Conservation (phyloP, 2,888 invertebrate genomes). For the Drosophila limbata region DNA sequence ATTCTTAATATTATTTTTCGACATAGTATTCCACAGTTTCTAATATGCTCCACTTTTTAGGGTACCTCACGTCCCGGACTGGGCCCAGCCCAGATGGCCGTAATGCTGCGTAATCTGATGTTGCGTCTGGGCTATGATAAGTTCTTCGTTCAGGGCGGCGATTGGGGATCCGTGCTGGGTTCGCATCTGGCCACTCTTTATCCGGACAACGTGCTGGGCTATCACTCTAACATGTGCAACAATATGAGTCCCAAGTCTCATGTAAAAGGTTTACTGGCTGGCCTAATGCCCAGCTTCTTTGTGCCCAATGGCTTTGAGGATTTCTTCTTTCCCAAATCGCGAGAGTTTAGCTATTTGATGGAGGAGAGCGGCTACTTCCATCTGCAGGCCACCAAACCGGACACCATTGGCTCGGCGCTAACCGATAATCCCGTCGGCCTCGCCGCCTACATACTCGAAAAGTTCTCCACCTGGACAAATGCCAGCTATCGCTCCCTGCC, state of each 20-base stretch:
- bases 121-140: slow-evolving; percentile 88
- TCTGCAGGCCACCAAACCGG: slow-evolving; percentile 94
- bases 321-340: slow-evolving; percentile 86
- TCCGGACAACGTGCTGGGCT: slow-evolving; percentile 87
- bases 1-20: too few species aligned
- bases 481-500: slow-evolving; percentile 85
- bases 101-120: slow-evolving; percentile 89
- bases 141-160: slow-evolving; percentile 91
- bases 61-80: slow-evolving; percentile 82
- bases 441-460: slow-evolving; percentile 95
- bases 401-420: slow-evolving; percentile 89
- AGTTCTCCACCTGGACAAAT: slow-evolving; percentile 91
- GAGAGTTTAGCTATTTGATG: slow-evolving; percentile 71
- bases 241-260: slow-evolving; percentile 75
- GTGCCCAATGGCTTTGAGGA: slow-evolving; percentile 86
- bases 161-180: slow-evolving; percentile 91
- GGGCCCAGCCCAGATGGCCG: slow-evolving; percentile 86
- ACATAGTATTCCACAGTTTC: neutral
- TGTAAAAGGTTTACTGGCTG: slow-evolving; percentile 86
- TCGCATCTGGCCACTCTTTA: slow-evolving; percentile 88
- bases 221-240: slow-evolving; percentile 88
- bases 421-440: slow-evolving; percentile 90
- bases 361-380: slow-evolving; percentile 89
- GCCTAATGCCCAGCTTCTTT: slow-evolving; percentile 87
- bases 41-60: slow-evolving; percentile 72